Evolutionary conservation across 2,113 vertebrate genomes (phyloP).

Genomic region (Burhinus oedicnemus): DNA sequence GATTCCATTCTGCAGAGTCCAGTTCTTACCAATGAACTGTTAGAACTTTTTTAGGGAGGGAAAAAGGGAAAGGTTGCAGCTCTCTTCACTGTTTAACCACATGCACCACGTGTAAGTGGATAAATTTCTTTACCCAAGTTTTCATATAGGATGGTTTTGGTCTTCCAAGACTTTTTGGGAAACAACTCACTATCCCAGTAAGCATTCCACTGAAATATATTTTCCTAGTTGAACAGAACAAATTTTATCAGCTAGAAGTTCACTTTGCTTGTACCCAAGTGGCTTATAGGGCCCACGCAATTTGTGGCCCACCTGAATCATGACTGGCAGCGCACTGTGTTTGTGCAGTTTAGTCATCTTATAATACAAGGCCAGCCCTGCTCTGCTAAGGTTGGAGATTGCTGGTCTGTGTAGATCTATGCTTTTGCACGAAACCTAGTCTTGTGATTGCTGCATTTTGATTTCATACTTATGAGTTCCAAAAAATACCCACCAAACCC

Average conservation of each 20-base stretch:
- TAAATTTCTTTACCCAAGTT: conserved; percentile 26
- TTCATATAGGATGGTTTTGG: conserved; percentile 5
- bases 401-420: conserved; percentile 74
- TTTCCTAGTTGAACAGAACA: conserved; percentile 36
- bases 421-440: conserved; percentile 78
- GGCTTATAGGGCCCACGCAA: conserved; percentile 23
- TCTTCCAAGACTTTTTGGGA: conserved; percentile 27
- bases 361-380: conserved; percentile 52
- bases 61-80: conserved; percentile 53
- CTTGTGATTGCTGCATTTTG: conserved; percentile 76
- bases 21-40: conserved; percentile 33
- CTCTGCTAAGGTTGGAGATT: conserved; percentile 77
- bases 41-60: conserved; percentile 64
- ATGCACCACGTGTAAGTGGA: conserved; percentile 32
- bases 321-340: conserved; percentile 32
- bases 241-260: conserved; percentile 29
- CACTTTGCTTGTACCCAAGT: conserved; percentile 1
- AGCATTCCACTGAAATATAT: conserved; percentile 36
- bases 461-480: conserved; percentile 68
- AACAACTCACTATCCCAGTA: conserved; percentile 17
- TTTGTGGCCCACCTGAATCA: conserved; percentile 11
- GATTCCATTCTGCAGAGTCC: conserved; percentile 53
- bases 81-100: conserved; percentile 42
- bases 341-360: conserved; percentile 46
- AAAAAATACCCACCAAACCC: conserved; percentile 63